A percentile compares a stretch with the other conserved stretches of the same genome.
These are phyloP conservation scores for Danio tinwini DNA, from an alignment of 2,797 vertebrate species.

Conservation along the genomic window DNA sequence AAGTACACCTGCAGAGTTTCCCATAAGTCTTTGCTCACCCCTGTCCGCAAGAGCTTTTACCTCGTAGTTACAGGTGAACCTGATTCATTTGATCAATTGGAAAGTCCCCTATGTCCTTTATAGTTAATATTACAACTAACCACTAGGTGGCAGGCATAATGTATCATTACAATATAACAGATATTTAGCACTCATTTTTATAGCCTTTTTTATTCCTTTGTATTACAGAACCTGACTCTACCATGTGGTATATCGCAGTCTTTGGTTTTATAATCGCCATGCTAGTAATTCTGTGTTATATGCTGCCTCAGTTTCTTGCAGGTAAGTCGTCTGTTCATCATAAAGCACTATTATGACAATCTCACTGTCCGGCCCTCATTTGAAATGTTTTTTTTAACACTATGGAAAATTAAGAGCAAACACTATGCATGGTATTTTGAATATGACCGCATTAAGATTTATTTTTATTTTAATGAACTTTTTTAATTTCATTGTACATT, in stretches of 20 bases:
- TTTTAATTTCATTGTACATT: no score
- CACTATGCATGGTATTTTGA: not conserved
- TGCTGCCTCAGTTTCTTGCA: conserved; percentile 57
- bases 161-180: not conserved
- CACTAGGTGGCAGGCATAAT: conserved; percentile 65
- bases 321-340: conserved; percentile 63
- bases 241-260: conserved; percentile 36
- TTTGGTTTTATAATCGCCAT: conserved; percentile 31
- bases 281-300: conserved; percentile 42
- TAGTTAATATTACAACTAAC: not conserved
- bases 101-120: conserved; percentile 16
- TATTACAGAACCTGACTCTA: conserved; percentile 32
- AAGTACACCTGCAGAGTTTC: conserved; percentile 77
- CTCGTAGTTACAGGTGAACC: conserved; percentile 68
- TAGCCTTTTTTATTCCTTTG: not conserved
- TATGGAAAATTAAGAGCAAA: not conserved
- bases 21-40: conserved; percentile 72
- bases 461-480: no score
- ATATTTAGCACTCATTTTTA: not conserved
- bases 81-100: not conserved
- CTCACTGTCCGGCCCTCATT: conserved; percentile 5
- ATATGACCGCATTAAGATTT: not conserved
- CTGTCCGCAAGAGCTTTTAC: conserved; percentile 76
- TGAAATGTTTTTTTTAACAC: not conserved
- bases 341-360: not conserved